Evolutionary conservation across 2,797 vertebrate species (phyloP).

Genomic region (Apogon hyalosoma): DNA sequence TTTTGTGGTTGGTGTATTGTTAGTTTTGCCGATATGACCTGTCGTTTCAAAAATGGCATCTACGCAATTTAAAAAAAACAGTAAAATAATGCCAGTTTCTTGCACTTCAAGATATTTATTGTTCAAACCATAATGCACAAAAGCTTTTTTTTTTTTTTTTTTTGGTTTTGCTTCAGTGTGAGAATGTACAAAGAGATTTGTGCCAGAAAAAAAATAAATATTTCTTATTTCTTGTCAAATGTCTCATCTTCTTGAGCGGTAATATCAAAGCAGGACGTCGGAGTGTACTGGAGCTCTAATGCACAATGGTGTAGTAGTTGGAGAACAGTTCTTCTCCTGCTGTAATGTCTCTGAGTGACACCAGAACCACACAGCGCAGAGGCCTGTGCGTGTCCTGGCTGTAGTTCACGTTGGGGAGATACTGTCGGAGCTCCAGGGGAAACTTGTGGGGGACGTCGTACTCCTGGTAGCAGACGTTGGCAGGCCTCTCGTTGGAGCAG

Average conservation of each 20-base stretch:
- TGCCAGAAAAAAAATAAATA: too few species aligned
- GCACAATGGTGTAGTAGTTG: slow-evolving; percentile 94
- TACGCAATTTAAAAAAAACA: too few species aligned
- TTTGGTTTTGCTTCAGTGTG: too few species aligned
- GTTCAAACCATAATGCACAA: too few species aligned
- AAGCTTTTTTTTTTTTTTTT: too few species aligned
- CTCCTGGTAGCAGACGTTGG: slow-evolving; percentile 96
- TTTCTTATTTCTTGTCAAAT: not conserved
- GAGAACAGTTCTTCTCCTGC: slow-evolving; percentile 94
- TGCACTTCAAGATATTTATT: too few species aligned
- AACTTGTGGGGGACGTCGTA: slow-evolving; percentile 89
- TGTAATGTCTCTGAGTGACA: slow-evolving; percentile 89
- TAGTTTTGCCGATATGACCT: too few species aligned
- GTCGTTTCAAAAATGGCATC: too few species aligned
- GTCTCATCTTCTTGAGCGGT: not conserved
- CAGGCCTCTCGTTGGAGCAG: slow-evolving; percentile 89
- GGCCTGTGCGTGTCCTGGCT: slow-evolving; percentile 81
- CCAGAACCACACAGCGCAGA: slow-evolving; percentile 90
- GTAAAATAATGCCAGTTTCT: too few species aligned
- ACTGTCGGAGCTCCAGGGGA: slow-evolving; percentile 90
- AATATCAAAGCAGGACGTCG: not conserved
- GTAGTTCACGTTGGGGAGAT: slow-evolving; percentile 92
- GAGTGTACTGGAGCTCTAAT: slow-evolving; percentile 58
- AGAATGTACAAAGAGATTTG: too few species aligned
- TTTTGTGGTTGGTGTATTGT: too few species aligned